These are phyloP conservation scores for Cinclus mexicanus DNA, from an alignment of 2,113 vertebrate genomes.

Conservation along the genomic window DNA sequence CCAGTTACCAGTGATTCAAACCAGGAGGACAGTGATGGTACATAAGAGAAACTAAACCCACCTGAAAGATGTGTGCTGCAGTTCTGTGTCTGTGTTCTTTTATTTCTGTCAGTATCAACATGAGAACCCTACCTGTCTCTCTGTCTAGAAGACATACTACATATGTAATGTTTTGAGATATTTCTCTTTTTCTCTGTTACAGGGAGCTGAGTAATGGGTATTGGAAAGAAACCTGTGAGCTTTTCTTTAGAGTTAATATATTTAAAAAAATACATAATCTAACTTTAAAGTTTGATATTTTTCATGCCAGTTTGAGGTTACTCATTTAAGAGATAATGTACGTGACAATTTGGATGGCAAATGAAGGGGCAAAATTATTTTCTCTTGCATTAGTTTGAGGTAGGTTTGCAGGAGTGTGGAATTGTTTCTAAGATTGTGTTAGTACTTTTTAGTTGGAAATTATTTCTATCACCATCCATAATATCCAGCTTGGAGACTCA, in stretches of 20 bases:
- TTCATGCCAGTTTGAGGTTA: constrained; percentile 2
- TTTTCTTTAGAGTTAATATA: background rate
- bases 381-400: background rate
- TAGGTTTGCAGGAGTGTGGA: background rate
- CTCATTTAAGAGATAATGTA: background rate
- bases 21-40: background rate
- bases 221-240: background rate
- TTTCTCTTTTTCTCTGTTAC: background rate
- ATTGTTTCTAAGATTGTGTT: background rate
- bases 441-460: background rate
- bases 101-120: background rate
- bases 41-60: background rate
- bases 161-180: background rate
- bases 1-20: background rate
- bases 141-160: background rate
- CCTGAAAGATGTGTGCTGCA: background rate
- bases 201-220: background rate
- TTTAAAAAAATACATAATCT: background rate
- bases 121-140: background rate
- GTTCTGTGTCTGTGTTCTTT: background rate
- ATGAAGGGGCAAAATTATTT: background rate
- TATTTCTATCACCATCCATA: background rate
- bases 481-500: background rate
- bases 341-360: background rate
- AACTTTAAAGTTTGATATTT: background rate